Evolutionary conservation across 2,113 vertebrate species (phyloP), one percentile per base, ranked within the genome.

Genomic region (Brevimyrus niger): DNA sequence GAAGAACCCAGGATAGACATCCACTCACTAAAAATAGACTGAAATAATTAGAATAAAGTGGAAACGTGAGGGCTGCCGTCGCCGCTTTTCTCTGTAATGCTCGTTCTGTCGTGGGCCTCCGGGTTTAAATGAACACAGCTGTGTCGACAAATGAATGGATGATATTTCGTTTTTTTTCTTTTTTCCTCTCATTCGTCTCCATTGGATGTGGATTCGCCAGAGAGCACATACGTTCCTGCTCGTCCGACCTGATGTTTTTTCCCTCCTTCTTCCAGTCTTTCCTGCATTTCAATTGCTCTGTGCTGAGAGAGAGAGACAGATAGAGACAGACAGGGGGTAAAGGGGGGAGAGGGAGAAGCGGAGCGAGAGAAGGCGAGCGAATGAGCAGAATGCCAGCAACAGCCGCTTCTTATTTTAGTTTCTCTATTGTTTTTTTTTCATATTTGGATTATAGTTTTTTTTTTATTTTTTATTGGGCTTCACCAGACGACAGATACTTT

Each of bases 51-150:
- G 84, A 48, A 47, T 89, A 58, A 51, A 94, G 93, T 91, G 91
- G 65, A 89, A 87, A 48, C 23, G 88, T 85, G 92, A 90, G 93
- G 80, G 91, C 90, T 92, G 65, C 69, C 90, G 48, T 80, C 61
- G 58, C 51, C 76, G 88, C 92, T 89, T 90, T 89, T 85, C 87
- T 61, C 50, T 51, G 46, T 91, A 73, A 90, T 87, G 88, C 69
- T 92, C 92, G 88, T 87, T 89, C 89, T 94, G 91, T 89, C 91
- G 92, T 91, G 91, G 93, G 93, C 92, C 95, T 94, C 94, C 92
- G 91, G 94, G 90, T 90, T 91, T 95, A 95, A 93, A 92, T 92
- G 95, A 93, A 95, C 93, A 93, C 93, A 93, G 96, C 94, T 94
- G 93, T 93, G 91, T 91, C 91, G 93, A 94, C 93, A 95, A 95